A percentile compares a stretch with the other conserved stretches of the same genome.
Conservation (phyloP, 2,113 vertebrate genomes). For the Isurus oxyrinchus region DNA sequence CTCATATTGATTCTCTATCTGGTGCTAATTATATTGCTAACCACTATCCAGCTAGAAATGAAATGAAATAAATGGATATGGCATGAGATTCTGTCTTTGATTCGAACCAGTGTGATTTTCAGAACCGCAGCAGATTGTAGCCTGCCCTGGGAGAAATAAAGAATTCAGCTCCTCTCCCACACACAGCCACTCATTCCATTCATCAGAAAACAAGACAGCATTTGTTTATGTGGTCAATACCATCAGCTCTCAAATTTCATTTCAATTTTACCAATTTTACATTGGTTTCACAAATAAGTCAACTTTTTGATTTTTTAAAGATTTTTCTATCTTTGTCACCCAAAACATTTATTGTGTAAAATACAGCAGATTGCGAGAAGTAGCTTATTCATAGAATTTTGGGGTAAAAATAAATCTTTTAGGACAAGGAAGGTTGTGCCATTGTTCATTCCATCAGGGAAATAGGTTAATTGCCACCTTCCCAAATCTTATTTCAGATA, state of each 20-base stretch:
- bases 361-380: neutral
- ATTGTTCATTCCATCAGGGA: neutral
- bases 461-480: neutral
- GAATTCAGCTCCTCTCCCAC: slow-evolving; percentile 10
- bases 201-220: neutral
- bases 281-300: neutral
- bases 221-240: neutral
- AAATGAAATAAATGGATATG: slow-evolving; percentile 7
- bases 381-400: neutral
- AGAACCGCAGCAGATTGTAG: neutral
- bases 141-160: neutral
- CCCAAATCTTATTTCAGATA: neutral
- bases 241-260: neutral
- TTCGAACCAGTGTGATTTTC: neutral
- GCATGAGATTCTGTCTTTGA: neutral
- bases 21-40: slow-evolving; percentile 6
- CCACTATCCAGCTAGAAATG: neutral
- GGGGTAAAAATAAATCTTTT: neutral
- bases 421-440: neutral
- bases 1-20: neutral
- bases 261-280: neutral
- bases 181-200: slow-evolving; percentile 18
- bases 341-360: neutral
- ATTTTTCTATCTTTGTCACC: neutral
- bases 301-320: neutral